Evolutionary conservation across 2,113 vertebrate genomes (phyloP), one percentile per base, ranked within the genome.

Genomic region (Notothenia coriiceps): DNA sequence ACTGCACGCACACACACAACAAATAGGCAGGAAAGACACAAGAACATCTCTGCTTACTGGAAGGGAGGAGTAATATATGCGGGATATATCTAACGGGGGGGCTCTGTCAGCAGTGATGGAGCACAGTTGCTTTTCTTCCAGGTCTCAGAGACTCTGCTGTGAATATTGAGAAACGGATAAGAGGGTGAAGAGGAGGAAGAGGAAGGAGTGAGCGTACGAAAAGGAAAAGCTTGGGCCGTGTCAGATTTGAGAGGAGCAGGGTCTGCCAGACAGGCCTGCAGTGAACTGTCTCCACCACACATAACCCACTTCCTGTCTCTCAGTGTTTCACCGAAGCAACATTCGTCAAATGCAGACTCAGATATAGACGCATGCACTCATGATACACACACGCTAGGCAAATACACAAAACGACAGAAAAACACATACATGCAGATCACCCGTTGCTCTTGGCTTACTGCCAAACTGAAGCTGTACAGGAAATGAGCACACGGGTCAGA

Each of bases 401-500:
- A 59, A 77, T 33, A 60, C 57, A 60, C 50, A 59, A 14, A 87
- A 61, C 63, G 29, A 60, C 51, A 79, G 12, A 82, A 43, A 70
- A 66, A 54, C 51, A 77, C 46, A 64, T 15, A 50, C 66, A 79
- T 50, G 63, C 88, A 93, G 93, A 96, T 98, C 97, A 98, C 97
- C 97, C 98, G 97, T 97, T 97, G 96, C 94, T 96, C 88, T 93
- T 97, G 97, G 97, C 94, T 2, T 18, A 12, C 0, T 0, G 89
- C 95, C 97, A 96, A 86, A 56, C 92, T 88, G 94, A 93, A 95
- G 94, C 96, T 94, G 82, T 80, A 91, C 92, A 93, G 95, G 97
- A 98, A 97, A 96, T 96, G 96, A 97, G 94, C 96, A 92, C 94
- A 95, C 86, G 83, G 93, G 94, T 94, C 86, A 96, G 94, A 96